A percentile compares a stretch with the other conserved stretches of the same genome.
Conservation (phyloP, 2,888 invertebrate genomes). For the Amaurobius ferox region DNA sequence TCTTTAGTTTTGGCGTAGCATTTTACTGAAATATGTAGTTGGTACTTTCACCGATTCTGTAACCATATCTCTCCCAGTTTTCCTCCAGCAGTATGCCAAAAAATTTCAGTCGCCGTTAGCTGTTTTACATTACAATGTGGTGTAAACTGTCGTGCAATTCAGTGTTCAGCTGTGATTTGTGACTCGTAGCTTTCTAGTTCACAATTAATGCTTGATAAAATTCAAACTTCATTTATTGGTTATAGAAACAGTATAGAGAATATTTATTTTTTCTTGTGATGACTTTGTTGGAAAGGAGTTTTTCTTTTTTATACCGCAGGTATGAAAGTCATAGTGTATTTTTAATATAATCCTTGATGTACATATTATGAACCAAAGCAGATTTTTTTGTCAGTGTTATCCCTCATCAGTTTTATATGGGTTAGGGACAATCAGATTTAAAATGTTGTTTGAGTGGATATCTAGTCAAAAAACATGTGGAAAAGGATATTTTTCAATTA, state of each 20-base stretch:
- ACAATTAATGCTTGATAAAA: slow-evolving; percentile 58
- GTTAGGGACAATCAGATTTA: slow-evolving; percentile 72
- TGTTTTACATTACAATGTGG: slow-evolving; percentile 68
- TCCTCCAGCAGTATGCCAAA: slow-evolving; percentile 62
- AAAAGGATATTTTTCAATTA: slow-evolving; percentile 70
- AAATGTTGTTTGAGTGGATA: slow-evolving; percentile 70
- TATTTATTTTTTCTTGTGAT: slow-evolving; percentile 51
- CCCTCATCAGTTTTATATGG: slow-evolving; percentile 69
- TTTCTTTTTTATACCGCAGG: slow-evolving; percentile 69
- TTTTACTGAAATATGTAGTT: slow-evolving; percentile 19
- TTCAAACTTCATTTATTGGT: slow-evolving; percentile 61
- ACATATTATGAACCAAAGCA: slow-evolving; percentile 67
- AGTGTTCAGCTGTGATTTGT: slow-evolving; percentile 71
- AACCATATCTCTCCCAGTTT: slow-evolving; percentile 39
- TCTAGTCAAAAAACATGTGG: slow-evolving; percentile 70
- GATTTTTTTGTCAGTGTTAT: slow-evolving; percentile 66
- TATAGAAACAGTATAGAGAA: slow-evolving; percentile 65
- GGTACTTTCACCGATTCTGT: slow-evolving; percentile 27
- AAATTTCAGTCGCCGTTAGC: slow-evolving; percentile 59
- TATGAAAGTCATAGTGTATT: slow-evolving; percentile 70
- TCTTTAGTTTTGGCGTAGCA: slow-evolving; percentile 21
- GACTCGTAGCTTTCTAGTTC: slow-evolving; percentile 69
- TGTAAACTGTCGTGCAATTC: slow-evolving; percentile 71
- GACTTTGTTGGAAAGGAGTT: slow-evolving; percentile 53
- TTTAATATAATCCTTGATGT: slow-evolving; percentile 71